Base-by-base conservation (phyloP, 2,888 invertebrate species). In the Beris morrisii region DNA sequence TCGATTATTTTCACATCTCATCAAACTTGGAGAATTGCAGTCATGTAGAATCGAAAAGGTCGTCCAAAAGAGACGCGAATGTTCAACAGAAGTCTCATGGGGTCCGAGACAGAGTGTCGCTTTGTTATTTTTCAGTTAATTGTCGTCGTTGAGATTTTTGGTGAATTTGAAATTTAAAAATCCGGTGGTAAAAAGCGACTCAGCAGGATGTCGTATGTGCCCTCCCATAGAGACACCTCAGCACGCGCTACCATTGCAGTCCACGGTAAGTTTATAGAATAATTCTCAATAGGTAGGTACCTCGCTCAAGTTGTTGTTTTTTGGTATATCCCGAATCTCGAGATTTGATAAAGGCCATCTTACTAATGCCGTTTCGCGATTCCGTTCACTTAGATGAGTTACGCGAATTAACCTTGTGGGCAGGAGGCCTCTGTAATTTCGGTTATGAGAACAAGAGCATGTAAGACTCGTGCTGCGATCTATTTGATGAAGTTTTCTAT, bases 211-310 rank as follows among this genome's bases (percentile, higher is more conserved):
- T 74, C 72, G 71, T 30, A 71, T 72, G 68, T 71, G 77, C 77
- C 78, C 78, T 79, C 79, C 78, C 77, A 78, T 78, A 73, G 79
- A 69, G 75, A 74, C 74, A 75, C 77, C 78, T 75, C 79, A 78
- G 78, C 78, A 78, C 78, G 77, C 76, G 77, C 73, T 66, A 69
- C 66, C 64, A 65, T 74, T 73, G 15, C 52, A 38, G 38, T 9
- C 38, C 9, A 7, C 38, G 38, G 1, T 38, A 38, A 22, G 22
- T 22, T 22, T 22, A 22, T 22, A 22, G 22, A 22, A 22, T 22
- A 22, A 22, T 22, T 22, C 22, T 22, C 22, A 22, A 22, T 22
- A 22, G 22, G 22, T 22, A 22, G 22, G 22, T 38, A 9, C 38
- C 9, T 38, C 38, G 7, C 9, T 38, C 1, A 38, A 38, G 38